Conservation (phyloP, 2,113 vertebrate genomes). For the Spea multiplicata region DNA sequence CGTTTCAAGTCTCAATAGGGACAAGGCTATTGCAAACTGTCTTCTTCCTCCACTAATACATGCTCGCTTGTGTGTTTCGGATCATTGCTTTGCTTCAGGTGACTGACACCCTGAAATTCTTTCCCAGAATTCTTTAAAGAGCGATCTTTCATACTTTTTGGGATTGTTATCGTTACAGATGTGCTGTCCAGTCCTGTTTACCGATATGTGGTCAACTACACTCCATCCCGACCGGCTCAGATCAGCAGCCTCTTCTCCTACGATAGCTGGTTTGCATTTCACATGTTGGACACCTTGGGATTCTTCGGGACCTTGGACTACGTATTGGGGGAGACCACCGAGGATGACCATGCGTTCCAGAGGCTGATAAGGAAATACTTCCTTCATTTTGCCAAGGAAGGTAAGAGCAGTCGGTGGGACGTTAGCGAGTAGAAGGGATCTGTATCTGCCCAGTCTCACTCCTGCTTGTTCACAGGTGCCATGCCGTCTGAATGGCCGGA, state of each 20-base stretch:
- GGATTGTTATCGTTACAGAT: slow-evolving; percentile 48
- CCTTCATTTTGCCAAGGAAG: slow-evolving; percentile 65
- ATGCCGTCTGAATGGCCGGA: slow-evolving; percentile 62
- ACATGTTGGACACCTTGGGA: slow-evolving; percentile 60
- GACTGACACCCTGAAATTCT: too few relatives aligned
- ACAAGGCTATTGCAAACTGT: too few relatives aligned
- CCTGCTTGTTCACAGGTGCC: slow-evolving; percentile 54
- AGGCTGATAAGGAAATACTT: slow-evolving; percentile 59
- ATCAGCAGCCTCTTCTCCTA: slow-evolving; percentile 48
- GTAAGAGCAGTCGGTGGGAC: slow-evolving; percentile 44
- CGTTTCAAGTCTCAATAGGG: too few relatives aligned
- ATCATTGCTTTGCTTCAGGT: too few relatives aligned
- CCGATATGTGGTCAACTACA: slow-evolving; percentile 70
- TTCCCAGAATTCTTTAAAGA: too few relatives aligned
- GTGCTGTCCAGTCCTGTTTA: slow-evolving; percentile 68
- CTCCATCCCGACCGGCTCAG: slow-evolving; percentile 56
- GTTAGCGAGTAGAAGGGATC: background rate
- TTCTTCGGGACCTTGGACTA: slow-evolving; percentile 65
- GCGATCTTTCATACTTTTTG: too few relatives aligned
- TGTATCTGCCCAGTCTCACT: background rate
- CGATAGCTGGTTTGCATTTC: slow-evolving; percentile 68
- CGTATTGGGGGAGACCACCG: slow-evolving; percentile 50
- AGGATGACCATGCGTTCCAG: slow-evolving; percentile 60
- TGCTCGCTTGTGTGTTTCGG: too few relatives aligned
- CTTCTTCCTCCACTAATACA: too few relatives aligned